Base-by-base conservation (phyloP, 2,113 vertebrate species). In the Poeciliopsis retropinna region DNA sequence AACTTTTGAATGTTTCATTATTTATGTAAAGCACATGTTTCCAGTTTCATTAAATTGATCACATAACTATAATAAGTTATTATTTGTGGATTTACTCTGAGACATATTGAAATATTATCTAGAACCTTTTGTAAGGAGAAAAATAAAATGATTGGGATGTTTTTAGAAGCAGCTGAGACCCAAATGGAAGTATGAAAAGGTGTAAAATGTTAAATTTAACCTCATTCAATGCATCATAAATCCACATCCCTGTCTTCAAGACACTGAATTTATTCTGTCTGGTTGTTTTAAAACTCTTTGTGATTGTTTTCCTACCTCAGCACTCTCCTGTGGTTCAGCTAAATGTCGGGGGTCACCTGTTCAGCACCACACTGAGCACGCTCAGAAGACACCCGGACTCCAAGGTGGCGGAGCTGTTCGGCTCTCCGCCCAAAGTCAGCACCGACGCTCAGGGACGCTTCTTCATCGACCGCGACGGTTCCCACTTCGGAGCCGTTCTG, bases 391-490 rank as follows among this genome's bases (percentile, higher is more conserved):
- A 95, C 73, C 96, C 96, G 0, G 92, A 91, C 28, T 98, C 97
- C 65, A 95, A 89, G 77, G 88, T 98, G 89, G 94, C 95, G 0
- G 95, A 95, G 67, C 91, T 98, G 94, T 95, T 97, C 79, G 89
- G 81, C 0, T 88, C 91, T 1, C 88, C 88, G 1, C 63, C 89
- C 61, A 94, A 93, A 61, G 87, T 88, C 0, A 83, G 60, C 64
- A 85, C 61, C 0, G 97, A 99, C 47, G 67, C 89, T 0, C 90
- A 95, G 67, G 97, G 97, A 0, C 92, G 95, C 11, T 92, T 90
- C 93, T 98, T 99, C 93, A 95, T 99, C 0, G 97, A 99, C 90
- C 94, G 96, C 0, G 92, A 97, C 0, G 96, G 97, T 1, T 93
- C 93, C 0, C 87, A 96, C 75, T 99, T 99, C 22, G 91, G 93